These are phyloP conservation scores for Troglohyphantes excavatus DNA, from an alignment of 2,888 invertebrate species.

Conservation along the genomic window DNA sequence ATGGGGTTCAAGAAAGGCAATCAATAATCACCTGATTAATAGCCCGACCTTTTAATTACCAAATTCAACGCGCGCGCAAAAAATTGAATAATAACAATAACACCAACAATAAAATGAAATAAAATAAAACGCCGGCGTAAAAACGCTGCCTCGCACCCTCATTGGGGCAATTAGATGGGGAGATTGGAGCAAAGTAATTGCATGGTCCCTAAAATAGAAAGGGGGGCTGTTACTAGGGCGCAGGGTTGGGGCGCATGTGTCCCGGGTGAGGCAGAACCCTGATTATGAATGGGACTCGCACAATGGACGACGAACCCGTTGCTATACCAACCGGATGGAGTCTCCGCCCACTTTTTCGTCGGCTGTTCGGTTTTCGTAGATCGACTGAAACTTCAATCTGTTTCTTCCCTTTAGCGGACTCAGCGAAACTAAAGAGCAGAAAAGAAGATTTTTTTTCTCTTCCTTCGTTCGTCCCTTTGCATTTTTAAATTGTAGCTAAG, in stretches of 20 bases:
- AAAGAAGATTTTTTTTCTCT: neutral
- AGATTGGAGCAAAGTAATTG: conserved; percentile 71
- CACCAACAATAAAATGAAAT: neutral
- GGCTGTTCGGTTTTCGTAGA: conserved; percentile 37
- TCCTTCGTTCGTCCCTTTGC: neutral
- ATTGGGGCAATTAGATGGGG: conserved; percentile 64
- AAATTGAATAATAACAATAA: conserved; percentile 14
- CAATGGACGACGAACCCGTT: conserved; percentile 66
- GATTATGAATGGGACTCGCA: conserved; percentile 75
- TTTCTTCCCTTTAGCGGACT: conserved; percentile 60
- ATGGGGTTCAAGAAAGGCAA: conserved; percentile 39
- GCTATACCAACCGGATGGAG: conserved; percentile 56
- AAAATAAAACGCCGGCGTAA: conserved; percentile 41
- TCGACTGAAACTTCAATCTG: conserved; percentile 69
- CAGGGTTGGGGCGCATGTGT: conserved; percentile 55
- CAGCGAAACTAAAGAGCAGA: conserved; percentile 64
- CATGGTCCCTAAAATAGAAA: conserved; percentile 67
- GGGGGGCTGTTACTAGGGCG: conserved; percentile 70
- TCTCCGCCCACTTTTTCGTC: conserved; percentile 74
- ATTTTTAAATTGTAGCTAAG: conserved; percentile 58
- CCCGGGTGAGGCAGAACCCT: conserved; percentile 68
- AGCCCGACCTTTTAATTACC: conserved; percentile 70
- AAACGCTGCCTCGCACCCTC: conserved; percentile 45
- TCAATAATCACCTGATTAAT: conserved; percentile 73
- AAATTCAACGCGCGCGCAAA: conserved; percentile 26